Evolutionary conservation across 2,888 invertebrate genomes (phyloP).

Genomic region (Cecidostiba fungosa): DNA sequence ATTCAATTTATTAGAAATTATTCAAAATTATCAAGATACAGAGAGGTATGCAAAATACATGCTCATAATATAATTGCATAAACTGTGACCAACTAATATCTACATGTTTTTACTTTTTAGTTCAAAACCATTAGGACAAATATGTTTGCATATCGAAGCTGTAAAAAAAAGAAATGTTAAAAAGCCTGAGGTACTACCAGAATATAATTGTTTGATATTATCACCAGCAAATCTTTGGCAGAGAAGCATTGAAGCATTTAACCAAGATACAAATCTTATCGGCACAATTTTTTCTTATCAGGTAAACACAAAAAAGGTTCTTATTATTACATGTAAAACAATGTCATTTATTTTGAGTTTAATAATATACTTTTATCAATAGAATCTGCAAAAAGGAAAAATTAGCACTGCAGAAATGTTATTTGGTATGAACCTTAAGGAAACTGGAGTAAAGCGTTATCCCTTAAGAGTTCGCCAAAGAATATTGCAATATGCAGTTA

Average conservation of each 20-base stretch:
- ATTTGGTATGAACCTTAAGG: constrained; percentile 94
- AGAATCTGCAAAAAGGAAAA: constrained; percentile 92
- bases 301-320: constrained; percentile 81
- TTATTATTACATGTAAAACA: constrained; percentile 10
- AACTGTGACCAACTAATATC: not conserved
- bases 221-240: constrained; percentile 98
- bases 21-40: constrained; percentile 90
- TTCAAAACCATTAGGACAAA: constrained; percentile 88
- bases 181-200: constrained; percentile 88
- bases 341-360: not conserved
- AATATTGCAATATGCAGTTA: constrained; percentile 94
- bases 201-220: constrained; percentile 94
- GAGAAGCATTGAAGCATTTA: constrained; percentile 89
- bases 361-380: constrained; percentile 55
- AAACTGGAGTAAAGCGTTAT: constrained; percentile 94
- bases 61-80: no score
- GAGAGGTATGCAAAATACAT: constrained; percentile 81
- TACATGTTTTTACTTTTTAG: constrained; percentile 79
- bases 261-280: constrained; percentile 89
- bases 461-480: constrained; percentile 92
- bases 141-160: constrained; percentile 93
- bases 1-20: constrained; percentile 92
- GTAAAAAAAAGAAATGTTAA: constrained; percentile 85
- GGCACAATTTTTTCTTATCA: constrained; percentile 92
- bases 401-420: constrained; percentile 93